A percentile compares a stretch with the other conserved stretches of the same genome.
These are phyloP conservation scores for Muscicapa comitata DNA, from an alignment of 2,797 vertebrate species.

Conservation along the genomic window DNA sequence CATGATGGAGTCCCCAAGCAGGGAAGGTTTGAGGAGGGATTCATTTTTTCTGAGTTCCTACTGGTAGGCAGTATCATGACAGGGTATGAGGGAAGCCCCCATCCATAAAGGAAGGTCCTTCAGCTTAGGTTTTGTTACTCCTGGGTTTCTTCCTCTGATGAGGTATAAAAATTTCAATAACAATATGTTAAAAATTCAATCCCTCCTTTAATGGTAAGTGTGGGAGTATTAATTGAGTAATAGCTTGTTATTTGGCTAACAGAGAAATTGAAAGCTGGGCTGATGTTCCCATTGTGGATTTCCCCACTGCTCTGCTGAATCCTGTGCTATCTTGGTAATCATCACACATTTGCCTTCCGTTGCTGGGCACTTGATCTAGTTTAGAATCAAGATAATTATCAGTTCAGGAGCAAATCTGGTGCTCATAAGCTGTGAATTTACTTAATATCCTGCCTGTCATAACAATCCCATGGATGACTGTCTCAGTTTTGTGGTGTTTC, in stretches of 20 bases:
- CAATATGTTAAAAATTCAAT: not conserved
- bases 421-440: not conserved
- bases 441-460: not conserved
- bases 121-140: not conserved
- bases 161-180: not conserved
- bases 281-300: not conserved
- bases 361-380: not conserved
- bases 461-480: accelerated
- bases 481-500: not conserved
- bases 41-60: not conserved
- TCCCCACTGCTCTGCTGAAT: not conserved
- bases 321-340: not conserved
- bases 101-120: not conserved
- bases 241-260: not conserved
- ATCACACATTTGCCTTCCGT: not conserved
- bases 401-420: not conserved
- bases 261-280: not conserved
- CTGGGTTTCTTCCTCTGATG: not conserved
- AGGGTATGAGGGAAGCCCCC: not conserved
- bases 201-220: not conserved
- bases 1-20: not conserved
- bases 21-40: not conserved
- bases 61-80: not conserved
- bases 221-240: not conserved
- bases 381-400: not conserved